phyloP scores from a whole-genome alignment of 2,113 vertebrate species.

The Nyctibius bracteatus region DNA sequence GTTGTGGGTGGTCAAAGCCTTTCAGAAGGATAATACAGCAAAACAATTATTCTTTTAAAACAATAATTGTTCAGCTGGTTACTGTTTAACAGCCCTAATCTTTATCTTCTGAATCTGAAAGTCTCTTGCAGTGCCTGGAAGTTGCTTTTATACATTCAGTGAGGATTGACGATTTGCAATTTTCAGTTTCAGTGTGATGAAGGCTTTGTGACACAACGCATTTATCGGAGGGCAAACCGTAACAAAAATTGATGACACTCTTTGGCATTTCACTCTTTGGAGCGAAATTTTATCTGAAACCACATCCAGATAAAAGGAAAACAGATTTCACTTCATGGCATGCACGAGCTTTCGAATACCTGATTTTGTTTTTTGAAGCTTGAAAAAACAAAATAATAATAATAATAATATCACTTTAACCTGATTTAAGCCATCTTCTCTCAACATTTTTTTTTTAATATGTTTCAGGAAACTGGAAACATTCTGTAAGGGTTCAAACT shows the following conservation, averaged over 20 bases:
- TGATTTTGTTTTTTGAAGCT: neutral
- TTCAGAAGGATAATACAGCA: neutral
- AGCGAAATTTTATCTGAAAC: neutral
- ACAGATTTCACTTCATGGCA: neutral
- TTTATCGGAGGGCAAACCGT: neutral
- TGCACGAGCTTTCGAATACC: neutral
- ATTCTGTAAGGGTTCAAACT: neutral
- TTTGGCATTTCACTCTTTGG: neutral
- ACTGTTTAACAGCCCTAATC: neutral
- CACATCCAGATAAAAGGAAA: neutral
- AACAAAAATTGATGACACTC: neutral
- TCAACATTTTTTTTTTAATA: neutral
- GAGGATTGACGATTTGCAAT: neutral
- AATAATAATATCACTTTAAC: neutral
- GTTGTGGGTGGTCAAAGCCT: neutral
- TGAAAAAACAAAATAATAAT: neutral
- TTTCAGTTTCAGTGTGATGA: neutral
- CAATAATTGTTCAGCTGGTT: neutral
- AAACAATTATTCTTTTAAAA: neutral
- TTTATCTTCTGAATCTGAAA: neutral
- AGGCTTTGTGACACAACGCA: neutral
- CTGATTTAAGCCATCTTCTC: neutral
- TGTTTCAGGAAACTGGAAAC: slow-evolving; percentile 42
- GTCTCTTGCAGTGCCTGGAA: neutral
- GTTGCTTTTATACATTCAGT: neutral